Base-by-base conservation (phyloP, 2,888 invertebrate genomes). In the Polydrusus tereticollis region DNA sequence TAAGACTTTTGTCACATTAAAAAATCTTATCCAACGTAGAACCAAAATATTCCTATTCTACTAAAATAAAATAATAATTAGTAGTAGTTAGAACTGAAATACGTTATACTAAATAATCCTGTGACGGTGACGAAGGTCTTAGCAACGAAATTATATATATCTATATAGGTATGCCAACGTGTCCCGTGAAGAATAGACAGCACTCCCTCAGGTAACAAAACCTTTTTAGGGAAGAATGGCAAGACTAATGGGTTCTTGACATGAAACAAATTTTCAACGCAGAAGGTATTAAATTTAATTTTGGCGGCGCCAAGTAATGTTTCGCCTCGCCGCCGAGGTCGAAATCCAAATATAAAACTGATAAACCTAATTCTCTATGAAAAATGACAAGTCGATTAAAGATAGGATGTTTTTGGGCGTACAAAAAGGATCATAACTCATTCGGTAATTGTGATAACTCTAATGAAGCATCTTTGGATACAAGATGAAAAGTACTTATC, bases 121-220 rank as follows among this genome's bases (percentile, higher is more conserved):
- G 10, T 45, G 45, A 58, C 33, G 59, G 45, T 67, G 47, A 59
- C 59, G 58, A 50, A 68, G 43, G 47, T 59, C 58, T 23, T n/a
- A n/a, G 20, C n/a, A 4, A 36, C 47, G 2, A 20, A 50, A 68
- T 59, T 59, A 43, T 43, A 67, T 68, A 68, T 60, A 60, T 68
- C 38, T 59, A 43, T 43, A 67, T 68, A 68, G 52, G 52, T 68
- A 23, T 57, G 18, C n/a, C 59, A 67, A 45, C 58, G 52, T 47
- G 60, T 68, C 52, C 47, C 50, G 29, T 21, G 14, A 59, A 43
- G 36, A 36, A 67, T 47, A 26, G 36, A 45, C 26, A 59, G 38
- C 60, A 33, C 38, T 58, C 67, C 33, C 59, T 67, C 57, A 67
- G 67, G 67, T 67, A 52, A 20, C 16, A 68, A 60, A 45, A 68